Evolutionary conservation across 1,140 invertebrate species (phyloP), one percentile per base, ranked within the genome.

Genomic region (Samia ricini): DNA sequence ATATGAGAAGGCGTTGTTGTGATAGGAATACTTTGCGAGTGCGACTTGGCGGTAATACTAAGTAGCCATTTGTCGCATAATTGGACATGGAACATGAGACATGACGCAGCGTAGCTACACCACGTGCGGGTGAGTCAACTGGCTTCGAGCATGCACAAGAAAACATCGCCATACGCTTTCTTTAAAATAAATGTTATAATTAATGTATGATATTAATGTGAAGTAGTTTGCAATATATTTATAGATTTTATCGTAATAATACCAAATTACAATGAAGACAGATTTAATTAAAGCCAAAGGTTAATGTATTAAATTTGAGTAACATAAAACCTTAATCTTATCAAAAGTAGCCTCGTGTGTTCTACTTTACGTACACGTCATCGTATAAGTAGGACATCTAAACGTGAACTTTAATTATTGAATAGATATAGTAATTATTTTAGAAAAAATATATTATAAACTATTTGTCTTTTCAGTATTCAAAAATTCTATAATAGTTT

Each of bases 101-200:
- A 72, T 77, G 76, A 72, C 69, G 57, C 62, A 22, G 51, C 42
- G 55, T 18, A 54, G 36, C 12, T 76, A 74, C 80, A 81, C 80
- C 80, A 81, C 80, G 80, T 81, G 80, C 69, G 68, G 64, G 63
- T 83, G 80, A 83, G 61, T 83, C 77, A 83, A 65, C 57, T 51
- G 24, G 21, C 49, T 36, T 26, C 20, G 26, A 33, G 20, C 56
- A 1, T 56, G n/a, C 54, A 42, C 3, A 42, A 42, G n/a, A 5
- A 42, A 15, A 42, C 33, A n/a, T n/a, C n/a, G n/a, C n/a, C n/a
- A n/a, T n/a, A n/a, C n/a, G n/a, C n/a, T n/a, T n/a, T n/a, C n/a
- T n/a, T n/a, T n/a, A n/a, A n/a, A n/a, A n/a, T n/a, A n/a, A n/a
- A n/a, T n/a, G n/a, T n/a, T n/a, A n/a, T n/a, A n/a, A n/a, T n/a